Base-by-base conservation (phyloP, 2,888 invertebrate species). In the Lymantria monacha region DNA sequence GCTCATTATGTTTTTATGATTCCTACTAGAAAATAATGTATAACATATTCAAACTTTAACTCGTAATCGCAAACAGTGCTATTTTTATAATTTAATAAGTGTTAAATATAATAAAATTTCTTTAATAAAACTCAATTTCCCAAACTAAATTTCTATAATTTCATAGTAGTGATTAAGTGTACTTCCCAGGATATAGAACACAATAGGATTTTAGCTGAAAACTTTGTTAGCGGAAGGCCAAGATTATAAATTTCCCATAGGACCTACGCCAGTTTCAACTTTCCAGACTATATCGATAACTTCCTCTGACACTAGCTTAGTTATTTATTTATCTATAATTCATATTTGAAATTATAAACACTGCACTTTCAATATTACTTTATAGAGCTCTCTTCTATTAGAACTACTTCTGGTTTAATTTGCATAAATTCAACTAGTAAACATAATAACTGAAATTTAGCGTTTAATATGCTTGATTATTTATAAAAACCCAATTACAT, bases 171-270 rank as follows among this genome's bases (percentile, higher is more conserved):
- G 85, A 87, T 87, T 83, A 87, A 87, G 81, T 80, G 75, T 72
- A 74, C 74, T 74, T 68, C 69, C 76, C 79, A 82, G 74, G 80
- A 81, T 78, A 79, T 80, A 70, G 68, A 77, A 76, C 78, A 90
- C 88, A 88, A 90, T 88, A 87, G 83, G 85, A 87, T 87, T 88
- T 88, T 77, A 89, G 87, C 87, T 87, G 75, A 79, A 83, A 91
- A 91, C 90, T 91, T 90, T 87, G 87, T 89, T 88, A 90, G 81
- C 72, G 78, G 76, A 77, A 83, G 83, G 81, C 87, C 87, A 88
- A 88, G 89, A 89, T 87, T 87, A 85, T 71, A 85, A 82, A 90
- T 90, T 91, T 91, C 90, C 90, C 90, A 71, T 66, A 70, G 87
- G 90, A 72, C 83, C 68, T 76, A 81, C 79, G 73, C 84, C 83